These are phyloP conservation scores for Hemithea aestivaria DNA, from an alignment of 2,888 invertebrate species.

Conservation along the genomic window DNA sequence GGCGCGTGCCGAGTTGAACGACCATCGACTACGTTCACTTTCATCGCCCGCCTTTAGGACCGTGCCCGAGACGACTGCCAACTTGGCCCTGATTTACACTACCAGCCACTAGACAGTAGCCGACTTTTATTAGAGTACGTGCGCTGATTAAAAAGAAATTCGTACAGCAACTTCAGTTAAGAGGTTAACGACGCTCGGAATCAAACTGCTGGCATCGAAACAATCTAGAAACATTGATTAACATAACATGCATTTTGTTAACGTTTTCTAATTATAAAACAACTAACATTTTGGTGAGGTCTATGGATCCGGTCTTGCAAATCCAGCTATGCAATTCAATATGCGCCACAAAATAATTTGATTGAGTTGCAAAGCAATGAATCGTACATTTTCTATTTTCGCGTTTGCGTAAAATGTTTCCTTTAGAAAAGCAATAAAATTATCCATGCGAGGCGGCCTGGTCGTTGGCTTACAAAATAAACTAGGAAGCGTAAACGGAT, in stretches of 20 bases:
- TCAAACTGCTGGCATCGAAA: too few relatives aligned
- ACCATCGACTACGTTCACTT: slow-evolving; percentile 73
- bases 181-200: too few relatives aligned
- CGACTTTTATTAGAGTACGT: too few relatives aligned
- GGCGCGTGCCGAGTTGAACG: slow-evolving; percentile 79
- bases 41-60: slow-evolving; percentile 54
- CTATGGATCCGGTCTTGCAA: too few relatives aligned
- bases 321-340: too few relatives aligned
- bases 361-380: slow-evolving; percentile 17
- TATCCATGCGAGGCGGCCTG: slow-evolving; percentile 25
- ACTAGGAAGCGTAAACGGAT: slow-evolving; percentile 58
- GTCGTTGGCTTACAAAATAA: slow-evolving; percentile 55
- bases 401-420: slow-evolving; percentile 12
- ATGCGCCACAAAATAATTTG: too few relatives aligned
- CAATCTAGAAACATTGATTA: too few relatives aligned
- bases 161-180: too few relatives aligned
- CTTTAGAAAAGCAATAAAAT: slow-evolving; percentile 16
- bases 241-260: too few relatives aligned
- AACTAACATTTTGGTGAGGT: too few relatives aligned
- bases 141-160: too few relatives aligned
- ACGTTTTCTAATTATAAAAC: too few relatives aligned
- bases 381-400: slow-evolving; percentile 16
- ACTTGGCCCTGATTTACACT: slow-evolving; percentile 14
- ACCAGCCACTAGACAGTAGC: slow-evolving; percentile 5
- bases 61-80: slow-evolving; percentile 33